These are phyloP conservation scores for Semnornis frantzii DNA, from an alignment of 2,113 vertebrate genomes.

Conservation along the genomic window DNA sequence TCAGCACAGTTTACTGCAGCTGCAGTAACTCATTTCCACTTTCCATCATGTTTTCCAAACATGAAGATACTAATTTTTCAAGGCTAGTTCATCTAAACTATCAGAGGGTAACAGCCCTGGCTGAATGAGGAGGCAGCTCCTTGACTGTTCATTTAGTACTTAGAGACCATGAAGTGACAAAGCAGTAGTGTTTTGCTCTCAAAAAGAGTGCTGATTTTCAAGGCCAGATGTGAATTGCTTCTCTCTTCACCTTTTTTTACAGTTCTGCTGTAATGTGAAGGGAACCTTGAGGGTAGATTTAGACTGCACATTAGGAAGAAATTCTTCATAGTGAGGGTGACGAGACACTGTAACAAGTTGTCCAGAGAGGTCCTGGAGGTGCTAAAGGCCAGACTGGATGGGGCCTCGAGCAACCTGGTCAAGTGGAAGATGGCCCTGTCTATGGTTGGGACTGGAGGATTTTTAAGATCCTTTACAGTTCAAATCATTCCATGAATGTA, in stretches of 20 bases:
- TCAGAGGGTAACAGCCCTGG: neutral
- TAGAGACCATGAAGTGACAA: neutral
- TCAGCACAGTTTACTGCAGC: neutral
- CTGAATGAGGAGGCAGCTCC: neutral
- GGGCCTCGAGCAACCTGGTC: too few species aligned
- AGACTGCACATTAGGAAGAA: too few species aligned
- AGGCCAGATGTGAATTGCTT: neutral
- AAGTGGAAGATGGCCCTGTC: too few species aligned
- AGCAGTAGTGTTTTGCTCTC: neutral
- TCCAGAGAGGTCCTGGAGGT: too few species aligned
- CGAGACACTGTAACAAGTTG: too few species aligned
- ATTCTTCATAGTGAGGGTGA: too few species aligned
- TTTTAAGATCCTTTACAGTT: too few species aligned
- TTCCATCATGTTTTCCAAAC: neutral
- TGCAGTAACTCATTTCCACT: neutral
- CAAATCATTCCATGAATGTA: too few species aligned
- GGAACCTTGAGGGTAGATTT: neutral
- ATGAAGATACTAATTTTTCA: neutral
- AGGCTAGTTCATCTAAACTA: neutral
- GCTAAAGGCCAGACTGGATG: too few species aligned
- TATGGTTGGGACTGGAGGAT: too few species aligned
- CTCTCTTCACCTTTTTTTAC: neutral
- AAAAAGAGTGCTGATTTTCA: neutral
- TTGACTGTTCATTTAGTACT: neutral
- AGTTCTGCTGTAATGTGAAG: neutral